A percentile compares a stretch with the other conserved stretches of the same genome.
Evolutionary conservation across 2,797 vertebrate genomes (phyloP).

Genomic region (Microcaecilia unicolor): DNA sequence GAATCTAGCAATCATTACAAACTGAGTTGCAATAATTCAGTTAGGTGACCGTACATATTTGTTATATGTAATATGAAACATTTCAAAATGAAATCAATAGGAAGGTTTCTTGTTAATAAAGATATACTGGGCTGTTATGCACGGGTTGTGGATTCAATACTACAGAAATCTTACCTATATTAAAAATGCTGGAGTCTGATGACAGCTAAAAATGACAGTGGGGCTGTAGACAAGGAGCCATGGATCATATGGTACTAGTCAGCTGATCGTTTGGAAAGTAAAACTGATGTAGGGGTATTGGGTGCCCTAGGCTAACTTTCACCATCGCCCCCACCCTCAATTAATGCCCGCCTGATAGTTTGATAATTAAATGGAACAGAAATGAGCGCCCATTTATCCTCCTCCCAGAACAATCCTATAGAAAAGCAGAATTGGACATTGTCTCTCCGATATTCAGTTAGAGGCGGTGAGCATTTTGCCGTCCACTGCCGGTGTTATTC

Average conservation of each 20-base stretch:
- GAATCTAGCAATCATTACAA: slow-evolving; percentile 83
- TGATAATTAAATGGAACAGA: no score
- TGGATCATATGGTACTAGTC: slow-evolving; percentile 51
- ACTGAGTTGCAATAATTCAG: slow-evolving; percentile 84
- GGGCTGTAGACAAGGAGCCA: slow-evolving; percentile 44
- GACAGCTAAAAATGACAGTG: slow-evolving; percentile 52
- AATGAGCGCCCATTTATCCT: no score
- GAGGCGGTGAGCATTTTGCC: no score
- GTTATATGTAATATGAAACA: slow-evolving; percentile 82
- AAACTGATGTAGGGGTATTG: no score
- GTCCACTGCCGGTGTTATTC: no score
- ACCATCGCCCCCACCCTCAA: no score
- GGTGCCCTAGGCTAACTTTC: no score
- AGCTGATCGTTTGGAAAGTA: no score
- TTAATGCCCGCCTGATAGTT: no score
- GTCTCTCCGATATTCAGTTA: no score
- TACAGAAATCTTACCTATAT: slow-evolving; percentile 66
- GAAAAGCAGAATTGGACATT: no score
- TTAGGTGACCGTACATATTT: slow-evolving; percentile 89
- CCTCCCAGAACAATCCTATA: no score
- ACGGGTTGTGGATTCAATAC: slow-evolving; percentile 62
- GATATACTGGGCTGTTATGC: slow-evolving; percentile 76
- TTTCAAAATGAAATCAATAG: slow-evolving; percentile 90
- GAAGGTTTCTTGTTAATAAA: slow-evolving; percentile 98
- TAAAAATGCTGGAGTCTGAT: slow-evolving; percentile 48